Percentiles rank a stretch among this genome's conserved stretches.
Evolutionary conservation across 2,888 invertebrate species (phyloP).

Genomic region (Podabrus alpinus): DNA sequence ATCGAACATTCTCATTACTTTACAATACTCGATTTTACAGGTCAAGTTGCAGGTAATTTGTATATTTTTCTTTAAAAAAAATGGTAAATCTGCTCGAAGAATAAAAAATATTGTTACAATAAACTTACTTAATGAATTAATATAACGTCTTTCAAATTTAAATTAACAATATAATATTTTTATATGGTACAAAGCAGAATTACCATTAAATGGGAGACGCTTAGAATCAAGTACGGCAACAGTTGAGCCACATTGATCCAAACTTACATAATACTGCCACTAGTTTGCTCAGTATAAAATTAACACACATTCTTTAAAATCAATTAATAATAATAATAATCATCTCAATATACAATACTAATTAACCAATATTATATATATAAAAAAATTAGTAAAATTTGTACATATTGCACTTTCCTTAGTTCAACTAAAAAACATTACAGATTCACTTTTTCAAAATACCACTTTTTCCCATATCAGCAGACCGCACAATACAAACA

Average conservation of each 20-base stretch:
- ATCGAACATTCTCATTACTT: conserved; percentile 56
- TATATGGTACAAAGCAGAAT: conserved; percentile 17
- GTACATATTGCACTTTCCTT: conserved; percentile 71
- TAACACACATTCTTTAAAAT: conserved; percentile 45
- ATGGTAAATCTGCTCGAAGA: conserved; percentile 22
- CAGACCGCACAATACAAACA: conserved; percentile 28
- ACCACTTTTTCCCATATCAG: conserved; percentile 40
- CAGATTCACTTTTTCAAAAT: conserved; percentile 46
- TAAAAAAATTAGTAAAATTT: conserved; percentile 63
- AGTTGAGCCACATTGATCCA: conserved; percentile 19
- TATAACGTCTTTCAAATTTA: conserved; percentile 2
- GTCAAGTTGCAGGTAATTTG: conserved; percentile 54
- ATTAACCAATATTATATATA: conserved; percentile 49
- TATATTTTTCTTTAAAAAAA: conserved; percentile 6
- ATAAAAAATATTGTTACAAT: background rate
- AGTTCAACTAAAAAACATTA: conserved; percentile 45
- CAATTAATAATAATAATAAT: conserved; percentile 48
- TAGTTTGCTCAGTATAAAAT: conserved; percentile 56
- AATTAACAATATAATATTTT: conserved; percentile 2
- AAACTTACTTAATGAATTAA: conserved; percentile 2
- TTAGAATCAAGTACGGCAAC: conserved; percentile 16
- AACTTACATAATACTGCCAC: conserved; percentile 53
- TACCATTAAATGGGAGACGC: conserved; percentile 23
- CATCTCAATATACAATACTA: conserved; percentile 54
- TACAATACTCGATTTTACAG: conserved; percentile 55